Evolutionary conservation across 2,888 invertebrate genomes (phyloP), one percentile per base, ranked within the genome.

Genomic region (Caenorhabditis macrosperma): DNA sequence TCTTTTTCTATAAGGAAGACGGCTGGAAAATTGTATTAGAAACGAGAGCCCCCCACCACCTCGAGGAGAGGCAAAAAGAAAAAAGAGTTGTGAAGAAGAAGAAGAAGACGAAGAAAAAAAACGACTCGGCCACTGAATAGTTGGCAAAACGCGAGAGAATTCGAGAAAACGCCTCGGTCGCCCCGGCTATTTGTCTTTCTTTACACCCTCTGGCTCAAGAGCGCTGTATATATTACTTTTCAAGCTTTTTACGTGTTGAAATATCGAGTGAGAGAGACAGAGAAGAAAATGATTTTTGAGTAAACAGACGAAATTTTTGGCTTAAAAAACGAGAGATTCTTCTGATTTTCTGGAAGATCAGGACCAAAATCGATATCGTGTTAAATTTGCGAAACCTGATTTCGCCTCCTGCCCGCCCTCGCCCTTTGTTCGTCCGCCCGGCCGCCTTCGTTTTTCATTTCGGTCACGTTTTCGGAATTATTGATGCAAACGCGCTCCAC

Each of bases 401-500:
- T 46, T 46, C 46, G 3, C n/a, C 7, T 46, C 46, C 46, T 20
- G 20, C 20, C 15, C 46, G 5, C 10, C 17, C 15, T 46, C n/a
- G 9, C 41, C 41, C 26, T 38, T 28, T 28, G 15, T 60, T 15
- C 44, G 6, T 5, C 35, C 35, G 17, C n/a, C n/a, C n/a, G n/a
- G n/a, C n/a, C n/a, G n/a, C n/a, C n/a, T n/a, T n/a, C n/a, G n/a
- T 33, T 20, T 24, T 38, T 24, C 22, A 50, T 24, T 22, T 30
- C 20, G 10, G 69, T 69, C 69, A 52, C 69, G 59, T 59, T 41
- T 69, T 22, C 10, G 54, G 52, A 9, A 41, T 69, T 69, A 68
- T 52, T 33, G 28, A 52, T 41, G 69, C 69, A 69, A 69, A n/a
- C 33, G 60, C 69, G 69, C 69, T 44, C 69, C 59, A 50, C 22